phyloP scores from a whole-genome alignment of 2,888 invertebrate species.

The Taphrorychus bicolor region DNA sequence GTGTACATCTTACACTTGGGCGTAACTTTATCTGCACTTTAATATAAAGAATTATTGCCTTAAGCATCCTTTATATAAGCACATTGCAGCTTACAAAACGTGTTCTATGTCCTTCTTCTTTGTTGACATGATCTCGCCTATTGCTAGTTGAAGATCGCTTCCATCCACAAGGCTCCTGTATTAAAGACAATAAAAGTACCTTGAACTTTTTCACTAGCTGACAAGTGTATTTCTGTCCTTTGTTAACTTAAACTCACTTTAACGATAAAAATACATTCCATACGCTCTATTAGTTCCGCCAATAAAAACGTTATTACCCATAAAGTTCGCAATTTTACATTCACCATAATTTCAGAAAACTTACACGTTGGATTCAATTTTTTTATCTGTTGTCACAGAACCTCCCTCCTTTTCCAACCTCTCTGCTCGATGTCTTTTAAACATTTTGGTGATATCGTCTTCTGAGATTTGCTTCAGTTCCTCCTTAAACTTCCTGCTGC shows the following conservation, averaged over 20 bases:
- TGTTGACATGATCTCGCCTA: background rate
- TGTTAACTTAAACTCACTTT: no score
- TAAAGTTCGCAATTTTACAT: background rate
- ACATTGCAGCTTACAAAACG: background rate
- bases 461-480: conserved; percentile 12
- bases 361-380: background rate
- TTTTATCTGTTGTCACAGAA: background rate
- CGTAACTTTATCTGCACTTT: background rate
- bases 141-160: background rate
- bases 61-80: no score
- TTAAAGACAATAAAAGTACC: no score
- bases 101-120: background rate
- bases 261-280: no score
- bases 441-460: conserved; percentile 3
- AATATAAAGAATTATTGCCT: no score
- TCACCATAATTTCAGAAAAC: background rate
- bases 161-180: background rate
- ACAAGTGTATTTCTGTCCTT: no score
- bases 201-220: no score
- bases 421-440: background rate
- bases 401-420: background rate
- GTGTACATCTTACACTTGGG: conserved; percentile 46
- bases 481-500: conserved; percentile 27
- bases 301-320: no score
- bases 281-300: no score